These are phyloP conservation scores for Metellina segmentata DNA, from an alignment of 2,888 invertebrate species.

Conservation along the genomic window DNA sequence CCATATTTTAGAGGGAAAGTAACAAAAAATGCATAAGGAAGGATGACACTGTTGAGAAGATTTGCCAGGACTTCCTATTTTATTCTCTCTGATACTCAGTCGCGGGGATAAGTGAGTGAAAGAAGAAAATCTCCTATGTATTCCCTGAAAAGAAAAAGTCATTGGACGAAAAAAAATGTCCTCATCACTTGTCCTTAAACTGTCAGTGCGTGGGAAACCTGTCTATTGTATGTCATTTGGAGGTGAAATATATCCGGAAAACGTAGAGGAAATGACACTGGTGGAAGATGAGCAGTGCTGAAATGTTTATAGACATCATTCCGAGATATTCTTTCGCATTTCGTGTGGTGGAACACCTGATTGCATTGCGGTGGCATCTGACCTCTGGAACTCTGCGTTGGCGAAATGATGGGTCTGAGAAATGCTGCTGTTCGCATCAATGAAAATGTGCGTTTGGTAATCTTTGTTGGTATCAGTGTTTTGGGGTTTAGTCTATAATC, in stretches of 20 bases:
- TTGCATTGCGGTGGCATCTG: not conserved
- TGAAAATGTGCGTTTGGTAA: no score
- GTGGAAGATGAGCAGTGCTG: not conserved
- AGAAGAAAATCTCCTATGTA: constrained; percentile 34
- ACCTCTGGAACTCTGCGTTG: no score
- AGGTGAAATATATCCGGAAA: constrained; percentile 37
- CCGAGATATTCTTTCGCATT: constrained; percentile 3
- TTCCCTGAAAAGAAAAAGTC: constrained; percentile 36
- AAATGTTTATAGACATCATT: constrained; percentile 18
- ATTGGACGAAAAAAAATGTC: constrained; percentile 23
- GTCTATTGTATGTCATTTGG: constrained; percentile 40
- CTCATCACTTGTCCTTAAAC: constrained; percentile 59
- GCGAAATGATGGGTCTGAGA: no score
- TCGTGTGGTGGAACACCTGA: constrained; percentile 7
- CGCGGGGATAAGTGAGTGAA: not conserved
- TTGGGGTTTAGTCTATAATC: no score
- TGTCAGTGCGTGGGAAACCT: constrained; percentile 42
- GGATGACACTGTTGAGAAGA: constrained; percentile 26
- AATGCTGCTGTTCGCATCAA: no score
- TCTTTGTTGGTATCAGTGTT: no score
- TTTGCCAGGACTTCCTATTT: constrained; percentile 34
- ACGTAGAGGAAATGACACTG: constrained; percentile 1
- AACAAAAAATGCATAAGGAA: not conserved
- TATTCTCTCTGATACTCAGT: constrained; percentile 21
- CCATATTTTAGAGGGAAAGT: not conserved